phyloP scores from a whole-genome alignment of 2,113 vertebrate genomes.

The Rhagologus leucostigma region DNA sequence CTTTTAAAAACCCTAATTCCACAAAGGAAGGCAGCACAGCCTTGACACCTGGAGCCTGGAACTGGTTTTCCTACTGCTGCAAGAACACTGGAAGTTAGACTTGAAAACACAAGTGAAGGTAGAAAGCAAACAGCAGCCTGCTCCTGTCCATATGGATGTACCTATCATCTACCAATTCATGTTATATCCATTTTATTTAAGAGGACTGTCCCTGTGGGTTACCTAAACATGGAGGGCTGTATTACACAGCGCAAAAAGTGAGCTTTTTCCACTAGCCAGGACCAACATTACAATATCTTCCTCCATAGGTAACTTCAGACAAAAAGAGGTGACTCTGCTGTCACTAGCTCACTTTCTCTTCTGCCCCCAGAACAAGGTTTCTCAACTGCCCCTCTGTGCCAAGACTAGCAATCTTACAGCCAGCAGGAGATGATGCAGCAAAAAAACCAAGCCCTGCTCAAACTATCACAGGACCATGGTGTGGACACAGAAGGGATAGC shows the following conservation, averaged over 20 bases:
- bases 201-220: not conserved
- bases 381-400: not conserved
- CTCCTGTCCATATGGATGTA: not conserved
- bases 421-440: not conserved
- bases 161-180: not conserved
- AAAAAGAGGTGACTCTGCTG: not conserved
- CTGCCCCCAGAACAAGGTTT: not conserved
- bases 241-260: not conserved
- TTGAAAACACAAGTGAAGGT: not conserved
- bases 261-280: not conserved
- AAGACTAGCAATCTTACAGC: not conserved
- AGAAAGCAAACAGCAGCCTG: not conserved
- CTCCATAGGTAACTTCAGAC: not conserved
- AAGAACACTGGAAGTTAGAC: not conserved
- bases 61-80: not conserved
- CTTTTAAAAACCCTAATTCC: not conserved
- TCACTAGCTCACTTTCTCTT: not conserved
- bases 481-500: accelerated
- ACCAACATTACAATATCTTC: not conserved
- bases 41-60: not conserved
- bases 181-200: not conserved
- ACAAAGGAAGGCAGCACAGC: not conserved
- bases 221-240: not conserved
- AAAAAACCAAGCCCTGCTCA: not conserved
- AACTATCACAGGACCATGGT: not conserved